Evolutionary conservation across 2,797 vertebrate genomes (phyloP).

Genomic region (Gymnocypris eckloni): DNA sequence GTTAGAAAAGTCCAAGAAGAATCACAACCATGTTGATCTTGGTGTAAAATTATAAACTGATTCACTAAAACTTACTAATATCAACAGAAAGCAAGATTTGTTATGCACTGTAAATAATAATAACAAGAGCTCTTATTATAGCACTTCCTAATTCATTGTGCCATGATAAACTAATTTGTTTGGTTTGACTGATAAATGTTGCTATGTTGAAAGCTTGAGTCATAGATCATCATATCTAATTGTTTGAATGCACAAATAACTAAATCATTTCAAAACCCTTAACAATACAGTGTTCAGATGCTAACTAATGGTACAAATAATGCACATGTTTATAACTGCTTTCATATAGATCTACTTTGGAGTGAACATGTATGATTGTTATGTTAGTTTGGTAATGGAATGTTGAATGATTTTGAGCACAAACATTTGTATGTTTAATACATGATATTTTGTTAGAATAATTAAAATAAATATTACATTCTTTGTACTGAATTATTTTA

Average conservation of each 20-base stretch:
- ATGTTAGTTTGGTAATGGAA: not conserved
- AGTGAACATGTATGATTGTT: not conserved
- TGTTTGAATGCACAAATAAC: not conserved
- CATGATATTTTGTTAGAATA: not conserved
- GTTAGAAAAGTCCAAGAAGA: not conserved
- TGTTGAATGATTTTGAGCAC: not conserved
- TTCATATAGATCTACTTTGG: conserved; percentile 29
- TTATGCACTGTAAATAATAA: not conserved
- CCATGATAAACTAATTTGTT: not conserved
- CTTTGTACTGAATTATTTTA: not conserved
- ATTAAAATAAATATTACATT: conserved; percentile 11
- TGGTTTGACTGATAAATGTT: not conserved
- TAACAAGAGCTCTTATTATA: not conserved
- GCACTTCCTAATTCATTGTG: conserved; percentile 9
- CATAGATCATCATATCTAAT: not conserved
- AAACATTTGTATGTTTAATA: not conserved
- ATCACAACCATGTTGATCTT: not conserved
- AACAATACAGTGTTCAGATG: conserved; percentile 2
- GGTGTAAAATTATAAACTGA: not conserved
- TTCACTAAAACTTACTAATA: not conserved
- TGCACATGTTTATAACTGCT: conserved; percentile 39
- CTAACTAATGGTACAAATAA: not conserved
- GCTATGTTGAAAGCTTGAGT: not conserved
- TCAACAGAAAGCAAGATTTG: not conserved
- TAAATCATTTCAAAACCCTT: not conserved